Base-by-base conservation (phyloP, 2,797 vertebrate species). In the Pyrocephalus nanus region DNA sequence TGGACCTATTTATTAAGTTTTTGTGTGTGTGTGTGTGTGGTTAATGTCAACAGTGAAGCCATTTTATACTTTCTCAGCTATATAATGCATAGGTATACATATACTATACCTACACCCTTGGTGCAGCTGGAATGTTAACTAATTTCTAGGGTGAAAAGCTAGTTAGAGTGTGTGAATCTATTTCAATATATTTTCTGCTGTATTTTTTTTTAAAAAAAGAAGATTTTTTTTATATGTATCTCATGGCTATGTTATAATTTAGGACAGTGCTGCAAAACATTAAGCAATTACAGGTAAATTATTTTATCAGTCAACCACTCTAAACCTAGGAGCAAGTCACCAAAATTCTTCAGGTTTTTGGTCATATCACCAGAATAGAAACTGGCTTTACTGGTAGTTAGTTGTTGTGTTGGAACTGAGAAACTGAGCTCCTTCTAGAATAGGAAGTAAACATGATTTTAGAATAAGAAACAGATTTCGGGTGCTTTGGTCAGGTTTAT, bases 201-300 rank as follows among this genome's bases (percentile, higher is more conserved):
- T 38, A 8, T 50, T 73, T 86, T n/a, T 32, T 4, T 38, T 38
- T 38, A 11, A 38, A 36, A 32, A 50, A 71, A 32, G 53, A 47
- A 22, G 3, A 47, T 8, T 22, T 0, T 8, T 51, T 36, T 62
- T 58, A 27, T 1, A 7, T 55, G 25, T 1, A 6, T 55, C 5
- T 54, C 15, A 26, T 8, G 6, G 42, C 8, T 53, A 18, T 47
- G 55, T 81, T 43, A 58, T n/a, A 40, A 3, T 50, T 25, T 14
- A 7, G 4, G 54, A 32, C 36, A 64, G 1, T 29, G 9, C 6
- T 73, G 16, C 18, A 50, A 51, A 64, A 10, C 5, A 15, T n/a
- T 36, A 64, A 74, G 8, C 17, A 81, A 9, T 26, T 80, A 42
- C 4, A 29, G 19, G 9, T 26, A 64, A 64, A 43, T 71, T 26